Base-by-base conservation (phyloP, 1,140 invertebrate species). In the Parasteatoda tepidariorum region DNA sequence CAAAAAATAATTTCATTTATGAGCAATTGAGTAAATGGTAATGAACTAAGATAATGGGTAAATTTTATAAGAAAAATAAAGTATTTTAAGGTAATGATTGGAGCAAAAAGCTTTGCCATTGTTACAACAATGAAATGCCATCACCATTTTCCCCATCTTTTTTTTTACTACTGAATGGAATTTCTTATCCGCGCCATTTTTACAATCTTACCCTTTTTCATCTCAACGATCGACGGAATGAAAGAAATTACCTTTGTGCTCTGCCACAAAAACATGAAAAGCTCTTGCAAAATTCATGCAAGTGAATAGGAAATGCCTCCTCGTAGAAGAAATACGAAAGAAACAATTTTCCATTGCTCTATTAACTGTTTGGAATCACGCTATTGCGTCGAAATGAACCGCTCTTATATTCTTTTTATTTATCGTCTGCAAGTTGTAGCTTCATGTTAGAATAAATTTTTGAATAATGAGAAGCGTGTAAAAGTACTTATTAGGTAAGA, bases 301-400 rank as follows among this genome's bases (percentile, higher is more conserved):
- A 34, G n/a, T 15, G 34, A 22, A 34, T 9, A 13, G 38, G 18
- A 68, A 68, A 68, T 24, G 22, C 34, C 26, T 68, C 38, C 34
- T 13, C 26, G 18, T 9, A 68, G 26, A 41, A 68, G 38, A 68
- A 38, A 11, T 24, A 38, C 24, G 34, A 24, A 24, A 59, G 24
- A 59, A 59, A 59, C 55, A 2, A 26, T 24, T 28, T 48, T 31
- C n/a, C 34, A 38, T 68, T 41, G 34, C 38, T 38, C 22, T 33
- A 68, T 68, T 48, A 68, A 68, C 66, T 68, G 66, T 24, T 22
- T 9, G 34, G 18, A 48, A 48, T 68, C 66, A 68, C 66, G 66
- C 66, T 34, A 68, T 1, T n/a, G n/a, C 13, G 28, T 9, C 4
- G 4, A 18, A 0, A 48, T 13, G 18, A 48, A n/a, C n/a, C n/a